Evolutionary conservation across 2,797 vertebrate genomes (phyloP).

Genomic region (Arctocebus calabarensis): DNA sequence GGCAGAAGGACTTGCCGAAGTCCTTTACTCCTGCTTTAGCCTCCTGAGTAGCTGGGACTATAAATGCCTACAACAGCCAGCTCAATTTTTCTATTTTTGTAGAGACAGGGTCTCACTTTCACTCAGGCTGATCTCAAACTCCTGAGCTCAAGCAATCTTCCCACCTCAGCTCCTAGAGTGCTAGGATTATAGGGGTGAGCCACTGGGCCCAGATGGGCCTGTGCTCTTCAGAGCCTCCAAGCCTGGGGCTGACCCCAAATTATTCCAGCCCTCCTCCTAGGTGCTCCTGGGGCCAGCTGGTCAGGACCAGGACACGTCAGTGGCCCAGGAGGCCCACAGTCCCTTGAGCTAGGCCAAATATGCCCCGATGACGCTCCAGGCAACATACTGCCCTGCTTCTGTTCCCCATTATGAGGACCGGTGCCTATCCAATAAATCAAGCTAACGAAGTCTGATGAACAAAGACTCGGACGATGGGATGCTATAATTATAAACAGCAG

Average conservation of each 20-base stretch:
- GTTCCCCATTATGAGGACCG: conserved; percentile 86
- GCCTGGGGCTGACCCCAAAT: background rate
- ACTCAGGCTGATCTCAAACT: too few relatives aligned
- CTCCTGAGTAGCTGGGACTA: too few relatives aligned
- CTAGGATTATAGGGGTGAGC: too few relatives aligned
- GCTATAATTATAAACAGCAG: conserved; percentile 88
- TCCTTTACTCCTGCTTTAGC: too few relatives aligned
- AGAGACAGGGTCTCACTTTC: too few relatives aligned
- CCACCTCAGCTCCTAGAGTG: too few relatives aligned
- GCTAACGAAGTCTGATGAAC: conserved; percentile 86
- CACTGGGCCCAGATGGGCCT: too few relatives aligned
- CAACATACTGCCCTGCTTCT: conserved; percentile 85
- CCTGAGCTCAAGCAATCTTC: too few relatives aligned
- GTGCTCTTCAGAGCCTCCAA: background rate
- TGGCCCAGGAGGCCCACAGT: background rate
- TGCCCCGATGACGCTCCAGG: conserved; percentile 84
- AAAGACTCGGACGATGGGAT: conserved; percentile 84
- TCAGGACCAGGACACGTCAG: background rate
- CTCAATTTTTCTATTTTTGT: too few relatives aligned
- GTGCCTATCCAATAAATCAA: conserved; percentile 86
- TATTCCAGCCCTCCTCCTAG: background rate
- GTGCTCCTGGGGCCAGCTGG: background rate
- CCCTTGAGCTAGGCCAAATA: background rate
- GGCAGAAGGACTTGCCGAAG: background rate
- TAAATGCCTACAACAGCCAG: too few relatives aligned